phyloP scores from a whole-genome alignment of 2,113 vertebrate species.

The Amia ocellicauda region DNA sequence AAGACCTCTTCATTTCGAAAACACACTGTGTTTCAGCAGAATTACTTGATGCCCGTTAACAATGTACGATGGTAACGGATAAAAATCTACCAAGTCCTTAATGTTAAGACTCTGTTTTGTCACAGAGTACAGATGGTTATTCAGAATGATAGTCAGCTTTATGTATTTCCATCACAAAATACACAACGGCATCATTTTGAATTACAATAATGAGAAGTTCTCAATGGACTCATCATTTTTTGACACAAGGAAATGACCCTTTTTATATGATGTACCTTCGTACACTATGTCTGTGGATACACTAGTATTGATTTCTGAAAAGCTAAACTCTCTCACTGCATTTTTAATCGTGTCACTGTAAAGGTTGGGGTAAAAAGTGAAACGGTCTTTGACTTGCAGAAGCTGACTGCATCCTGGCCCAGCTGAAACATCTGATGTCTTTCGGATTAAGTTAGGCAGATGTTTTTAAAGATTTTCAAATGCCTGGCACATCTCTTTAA shows the following conservation, averaged over 20 bases:
- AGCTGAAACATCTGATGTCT: constrained; percentile 36
- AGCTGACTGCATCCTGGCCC: constrained; percentile 27
- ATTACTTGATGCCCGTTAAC: constrained; percentile 29
- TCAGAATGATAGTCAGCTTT: constrained; percentile 25
- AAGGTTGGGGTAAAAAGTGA: too few relatives aligned
- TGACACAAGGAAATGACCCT: constrained; percentile 27
- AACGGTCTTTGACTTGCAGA: constrained; percentile 37
- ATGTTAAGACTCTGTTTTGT: constrained; percentile 31
- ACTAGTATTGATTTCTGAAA: constrained; percentile 13
- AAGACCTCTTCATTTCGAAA: constrained; percentile 26
- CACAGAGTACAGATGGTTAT: constrained; percentile 34
- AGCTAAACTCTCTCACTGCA: constrained; percentile 34
- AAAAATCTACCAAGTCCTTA: constrained; percentile 32
- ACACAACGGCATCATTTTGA: constrained; percentile 25
- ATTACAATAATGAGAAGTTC: too few relatives aligned
- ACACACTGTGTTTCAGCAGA: constrained; percentile 35
- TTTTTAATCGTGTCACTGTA: constrained; percentile 38
- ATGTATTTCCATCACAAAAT: constrained; percentile 31
- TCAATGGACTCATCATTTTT: too few relatives aligned
- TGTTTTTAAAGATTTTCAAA: constrained; percentile 38
- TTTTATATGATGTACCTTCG: constrained; percentile 35
- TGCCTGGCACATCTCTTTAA: constrained; percentile 38
- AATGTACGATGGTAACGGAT: constrained; percentile 33
- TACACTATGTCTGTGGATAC: too few relatives aligned
- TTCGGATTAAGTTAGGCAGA: constrained; percentile 28